Evolutionary conservation across 2,888 invertebrate species (phyloP).

Genomic region (Harpalus rufipes): DNA sequence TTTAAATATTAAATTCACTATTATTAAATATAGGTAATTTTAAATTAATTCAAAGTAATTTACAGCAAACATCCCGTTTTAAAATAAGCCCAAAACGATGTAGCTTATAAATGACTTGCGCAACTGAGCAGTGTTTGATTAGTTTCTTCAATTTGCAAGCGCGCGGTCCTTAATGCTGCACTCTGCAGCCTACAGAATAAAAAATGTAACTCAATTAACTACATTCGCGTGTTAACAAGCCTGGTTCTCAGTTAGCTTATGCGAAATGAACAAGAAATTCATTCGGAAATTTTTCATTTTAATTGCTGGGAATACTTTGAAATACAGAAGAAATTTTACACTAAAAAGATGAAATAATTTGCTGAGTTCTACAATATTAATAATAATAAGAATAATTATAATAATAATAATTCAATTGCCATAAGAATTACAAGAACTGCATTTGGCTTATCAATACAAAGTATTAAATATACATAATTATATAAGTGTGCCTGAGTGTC

Average conservation of each 20-base stretch:
- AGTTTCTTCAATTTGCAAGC: constrained; percentile 65
- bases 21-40: too few relatives aligned
- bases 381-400: too few relatives aligned
- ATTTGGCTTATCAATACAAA: too few relatives aligned
- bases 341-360: too few relatives aligned
- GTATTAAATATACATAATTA: too few relatives aligned
- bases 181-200: constrained; percentile 58
- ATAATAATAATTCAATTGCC: too few relatives aligned
- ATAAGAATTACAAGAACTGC: too few relatives aligned
- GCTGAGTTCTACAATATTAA: too few relatives aligned
- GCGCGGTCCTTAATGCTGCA: constrained; percentile 59
- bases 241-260: constrained; percentile 12
- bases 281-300: constrained; percentile 12
- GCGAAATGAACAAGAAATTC: constrained; percentile 35
- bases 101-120: constrained; percentile 28
- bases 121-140: constrained; percentile 61
- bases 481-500: too few relatives aligned
- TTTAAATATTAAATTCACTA: too few relatives aligned
- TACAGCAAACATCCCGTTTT: background rate
- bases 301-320: background rate
- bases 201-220: constrained; percentile 66
- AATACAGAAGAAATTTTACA: background rate
- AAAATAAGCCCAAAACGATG: background rate
- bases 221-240: constrained; percentile 64
- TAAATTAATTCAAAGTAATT: background rate